Base-by-base conservation (phyloP, 2,797 vertebrate genomes). In the Hyperoplus immaculatus region DNA sequence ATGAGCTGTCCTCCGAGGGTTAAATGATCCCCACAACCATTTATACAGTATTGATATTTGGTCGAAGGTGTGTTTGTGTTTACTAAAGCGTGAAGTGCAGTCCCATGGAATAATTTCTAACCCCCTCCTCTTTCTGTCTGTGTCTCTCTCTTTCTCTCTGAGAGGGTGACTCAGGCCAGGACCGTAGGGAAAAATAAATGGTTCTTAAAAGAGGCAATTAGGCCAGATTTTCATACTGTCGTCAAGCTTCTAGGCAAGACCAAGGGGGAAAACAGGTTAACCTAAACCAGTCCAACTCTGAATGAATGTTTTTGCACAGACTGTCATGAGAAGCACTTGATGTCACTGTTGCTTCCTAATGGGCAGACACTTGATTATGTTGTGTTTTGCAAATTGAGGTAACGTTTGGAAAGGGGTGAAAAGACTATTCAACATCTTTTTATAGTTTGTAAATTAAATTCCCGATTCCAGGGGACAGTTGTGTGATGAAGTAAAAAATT, bases 161-260 rank as follows among this genome's bases (percentile, higher is more conserved):
- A 29, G 29, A 13, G 41, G 64, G 5, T 55, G 46, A 69, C 61
- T 84, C 53, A 69, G 60, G 65, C 80, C 29, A 51, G 45, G 51
- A 61, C 70, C 53, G 13, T 5, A 66, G 68, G 74, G 75, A 59
- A 42, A 72, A 66, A 57, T 39, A 64, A 12, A 36, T 55, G n/a
- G 70, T 66, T 8, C 72, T 81, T 81, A 67, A 71, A 43, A 81
- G 45, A 72, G 56, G 77, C 72, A 90, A 80, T 90, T 86, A 88
- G 79, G 61, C 15, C 50, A 21, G 21, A 69, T 75, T 83, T 69
- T 76, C 46, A 69, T 71, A 71, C 54, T 29, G 65, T 71, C 77
- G 69, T 11, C 65, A 57, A 78, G 54, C 53, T 72, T 66, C 59
- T 70, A 36, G 5, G 15, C 18, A 46, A 54, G 12, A 73, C 63